Evolutionary conservation across 2,888 invertebrate species (phyloP), one percentile per base, ranked within the genome.

Genomic region (Drosophila lutescens): DNA sequence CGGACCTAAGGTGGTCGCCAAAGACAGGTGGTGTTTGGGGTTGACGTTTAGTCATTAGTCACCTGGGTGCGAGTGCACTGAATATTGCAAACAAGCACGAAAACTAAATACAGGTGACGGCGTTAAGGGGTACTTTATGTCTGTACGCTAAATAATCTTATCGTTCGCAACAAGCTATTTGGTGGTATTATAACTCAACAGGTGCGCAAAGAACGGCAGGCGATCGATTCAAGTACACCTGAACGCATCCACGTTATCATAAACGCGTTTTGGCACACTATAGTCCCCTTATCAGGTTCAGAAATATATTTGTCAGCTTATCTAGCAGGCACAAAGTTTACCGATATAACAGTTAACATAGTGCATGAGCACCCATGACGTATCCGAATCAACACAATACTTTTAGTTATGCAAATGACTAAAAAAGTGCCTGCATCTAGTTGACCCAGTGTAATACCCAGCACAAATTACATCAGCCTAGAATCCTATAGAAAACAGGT

Each of bases 361-460:
- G 85, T 87, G 68, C 86, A 79, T 20, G 59, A 43, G 76, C 38
- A 87, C 86, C 47, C 41, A 70, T 66, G 69, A 72, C 69, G 65
- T 44, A 69, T 65, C 20, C 23, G 23, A n/a, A 47, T 47, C 43
- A 38, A 66, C 38, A 15, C 61, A 17, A 20, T 43, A 41, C 41
- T 13, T 34, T 50, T 55, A 41, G n/a, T 51, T 59, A 59, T 49
- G 57, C 53, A 58, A 58, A 70, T 59, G 43, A 69, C 15, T 40
- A n/a, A 9, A 40, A 40, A 32, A 32, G 40, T 20, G 30, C 41
- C 53, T 68, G 69, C 71, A 82, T 85, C 68, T 72, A 74, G 63
- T 85, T 82, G 84, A 85, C 86, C 86, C 70, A 87, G 63, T 85
- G 84, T 70, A 84, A 84, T 82, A 80, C 53, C 51, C 44, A 54